Conservation (phyloP, 2,797 vertebrate species). For the Orestias chungarensis region DNA sequence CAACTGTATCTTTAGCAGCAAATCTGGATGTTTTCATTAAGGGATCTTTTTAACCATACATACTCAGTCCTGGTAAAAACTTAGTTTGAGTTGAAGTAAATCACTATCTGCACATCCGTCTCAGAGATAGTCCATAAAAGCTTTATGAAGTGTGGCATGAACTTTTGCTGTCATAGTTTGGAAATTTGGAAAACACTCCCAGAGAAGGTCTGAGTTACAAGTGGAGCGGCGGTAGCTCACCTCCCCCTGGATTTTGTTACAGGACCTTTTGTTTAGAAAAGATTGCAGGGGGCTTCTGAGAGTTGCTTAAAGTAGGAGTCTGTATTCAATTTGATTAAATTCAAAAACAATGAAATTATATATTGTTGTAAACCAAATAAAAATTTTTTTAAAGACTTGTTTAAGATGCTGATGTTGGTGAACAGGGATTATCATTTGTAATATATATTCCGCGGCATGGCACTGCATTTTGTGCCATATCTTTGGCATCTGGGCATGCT, state of each 20-base stretch:
- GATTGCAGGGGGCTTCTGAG: background rate
- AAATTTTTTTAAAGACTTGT: too few relatives aligned
- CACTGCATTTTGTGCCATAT: too few relatives aligned
- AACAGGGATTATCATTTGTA: too few relatives aligned
- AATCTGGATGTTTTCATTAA: background rate
- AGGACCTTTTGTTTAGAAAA: background rate
- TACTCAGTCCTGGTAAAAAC: background rate
- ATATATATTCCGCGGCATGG: too few relatives aligned
- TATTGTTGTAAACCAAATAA: too few relatives aligned
- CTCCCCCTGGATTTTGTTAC: constrained; percentile 1
- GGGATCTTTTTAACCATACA: background rate
- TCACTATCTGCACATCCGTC: background rate
- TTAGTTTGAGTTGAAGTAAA: background rate
- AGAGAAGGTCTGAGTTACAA: background rate
- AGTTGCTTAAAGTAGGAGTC: background rate
- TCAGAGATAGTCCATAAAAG: constrained; percentile 13
- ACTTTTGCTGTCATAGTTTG: constrained; percentile 3
- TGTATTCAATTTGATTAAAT: too few relatives aligned
- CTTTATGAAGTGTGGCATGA: constrained; percentile 1
- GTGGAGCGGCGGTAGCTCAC: background rate
- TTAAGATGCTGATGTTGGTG: too few relatives aligned
- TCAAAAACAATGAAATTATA: too few relatives aligned
- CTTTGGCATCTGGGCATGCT: too few relatives aligned
- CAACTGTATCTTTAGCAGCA: background rate
- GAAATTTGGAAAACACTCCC: background rate